These are phyloP conservation scores for Phylloscopus collybita DNA, from an alignment of 2,797 vertebrate species.

Conservation along the genomic window DNA sequence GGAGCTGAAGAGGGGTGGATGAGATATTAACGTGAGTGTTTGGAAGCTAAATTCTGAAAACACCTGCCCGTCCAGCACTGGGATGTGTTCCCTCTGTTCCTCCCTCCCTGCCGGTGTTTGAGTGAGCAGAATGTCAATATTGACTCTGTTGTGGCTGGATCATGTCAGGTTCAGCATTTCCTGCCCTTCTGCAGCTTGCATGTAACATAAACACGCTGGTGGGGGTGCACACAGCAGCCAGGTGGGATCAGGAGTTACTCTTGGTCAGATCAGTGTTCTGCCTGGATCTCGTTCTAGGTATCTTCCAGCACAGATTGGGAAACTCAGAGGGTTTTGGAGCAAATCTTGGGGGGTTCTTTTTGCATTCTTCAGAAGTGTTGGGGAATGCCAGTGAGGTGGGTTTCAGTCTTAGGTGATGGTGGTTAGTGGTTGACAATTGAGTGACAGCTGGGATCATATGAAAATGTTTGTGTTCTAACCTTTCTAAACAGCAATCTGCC, in stretches of 20 bases:
- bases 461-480: not conserved
- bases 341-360: not conserved
- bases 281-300: not conserved
- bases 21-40: not conserved
- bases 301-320: not conserved
- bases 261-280: not conserved
- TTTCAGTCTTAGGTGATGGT: not conserved
- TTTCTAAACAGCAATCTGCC: not conserved
- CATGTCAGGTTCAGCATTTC: not conserved
- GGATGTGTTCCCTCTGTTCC: not conserved
- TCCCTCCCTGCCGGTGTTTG: not conserved
- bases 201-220: accelerated
- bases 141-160: not conserved
- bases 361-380: not conserved
- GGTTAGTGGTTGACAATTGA: not conserved
- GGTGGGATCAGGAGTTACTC: not conserved
- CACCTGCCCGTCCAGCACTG: not conserved
- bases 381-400: not conserved
- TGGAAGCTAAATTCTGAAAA: not conserved
- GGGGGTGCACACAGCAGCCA: not conserved
- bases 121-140: constrained; percentile 5
- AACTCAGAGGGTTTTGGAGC: not conserved
- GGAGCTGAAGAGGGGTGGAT: not conserved
- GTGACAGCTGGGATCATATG: not conserved
- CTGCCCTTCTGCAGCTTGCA: not conserved